These are phyloP conservation scores for Microtus richardsoni DNA, from an alignment of 2,113 vertebrate species.

Conservation along the genomic window DNA sequence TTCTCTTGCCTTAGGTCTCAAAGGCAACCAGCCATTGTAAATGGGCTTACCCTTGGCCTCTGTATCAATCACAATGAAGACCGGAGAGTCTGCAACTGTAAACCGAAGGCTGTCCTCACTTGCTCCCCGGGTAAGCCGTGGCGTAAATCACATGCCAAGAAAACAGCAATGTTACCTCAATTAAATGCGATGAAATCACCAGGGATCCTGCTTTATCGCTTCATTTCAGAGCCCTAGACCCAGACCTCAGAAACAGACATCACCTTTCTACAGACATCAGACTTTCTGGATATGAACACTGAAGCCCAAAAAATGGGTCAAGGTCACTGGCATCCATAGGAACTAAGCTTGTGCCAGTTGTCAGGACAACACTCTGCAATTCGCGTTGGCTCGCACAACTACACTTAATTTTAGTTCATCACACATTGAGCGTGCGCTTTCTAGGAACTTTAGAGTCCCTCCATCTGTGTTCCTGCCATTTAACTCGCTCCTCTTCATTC, in stretches of 20 bases:
- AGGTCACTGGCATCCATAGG: neutral
- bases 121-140: neutral
- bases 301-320: neutral
- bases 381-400: conserved; percentile 31
- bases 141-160: conserved; percentile 51
- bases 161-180: conserved; percentile 61
- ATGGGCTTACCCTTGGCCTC: conserved; percentile 36
- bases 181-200: conserved; percentile 68
- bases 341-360: neutral
- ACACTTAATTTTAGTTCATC: conserved; percentile 84
- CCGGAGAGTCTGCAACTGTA: neutral
- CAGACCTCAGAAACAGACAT: neutral
- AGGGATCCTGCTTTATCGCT: conserved; percentile 55
- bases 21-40: neutral
- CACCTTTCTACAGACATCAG: neutral
- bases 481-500: conserved; percentile 31
- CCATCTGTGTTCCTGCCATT: conserved; percentile 74
- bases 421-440: conserved; percentile 79
- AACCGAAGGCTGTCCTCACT: neutral
- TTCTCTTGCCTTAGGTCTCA: neutral
- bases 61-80: neutral
- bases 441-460: conserved; percentile 79
- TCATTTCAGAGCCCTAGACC: neutral
- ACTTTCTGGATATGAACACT: fast-evolving
- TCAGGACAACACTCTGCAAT: neutral